These are phyloP conservation scores for zebrafish (Danio rerio) DNA, from an alignment of 2,113 vertebrate species.

Conservation along the genomic window DNA sequence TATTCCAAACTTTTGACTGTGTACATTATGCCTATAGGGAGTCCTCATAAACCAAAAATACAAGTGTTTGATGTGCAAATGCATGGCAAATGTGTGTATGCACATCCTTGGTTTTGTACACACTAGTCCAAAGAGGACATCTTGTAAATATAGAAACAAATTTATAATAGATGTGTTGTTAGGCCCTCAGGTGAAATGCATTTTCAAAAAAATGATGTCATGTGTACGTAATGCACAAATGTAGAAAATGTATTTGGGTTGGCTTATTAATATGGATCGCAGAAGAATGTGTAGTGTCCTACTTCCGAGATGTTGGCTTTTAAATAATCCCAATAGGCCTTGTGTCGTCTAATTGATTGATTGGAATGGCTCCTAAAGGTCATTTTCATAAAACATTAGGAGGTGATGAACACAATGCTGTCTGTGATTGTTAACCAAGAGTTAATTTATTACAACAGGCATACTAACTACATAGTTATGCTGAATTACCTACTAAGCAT, in stretches of 20 bases:
- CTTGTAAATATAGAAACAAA: slow-evolving; percentile 43
- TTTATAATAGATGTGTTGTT: slow-evolving; percentile 19
- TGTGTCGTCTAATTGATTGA: slow-evolving; percentile 76
- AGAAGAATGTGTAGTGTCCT: slow-evolving; percentile 79
- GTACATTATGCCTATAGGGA: too few species aligned
- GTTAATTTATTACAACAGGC: slow-evolving; percentile 66
- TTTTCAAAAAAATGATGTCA: slow-evolving; percentile 4
- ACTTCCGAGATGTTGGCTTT: slow-evolving; percentile 77
- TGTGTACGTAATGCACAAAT: slow-evolving; percentile 61
- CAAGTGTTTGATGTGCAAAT: too few species aligned
- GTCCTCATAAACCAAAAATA: too few species aligned
- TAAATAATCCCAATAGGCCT: slow-evolving; percentile 82
- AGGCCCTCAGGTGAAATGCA: slow-evolving; percentile 24
- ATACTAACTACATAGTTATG: slow-evolving; percentile 33
- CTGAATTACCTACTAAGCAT: slow-evolving; percentile 46
- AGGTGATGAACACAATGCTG: slow-evolving; percentile 75
- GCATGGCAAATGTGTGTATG: not conserved
- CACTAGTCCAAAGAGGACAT: slow-evolving; percentile 11
- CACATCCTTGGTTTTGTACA: not conserved
- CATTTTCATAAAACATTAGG: slow-evolving; percentile 80
- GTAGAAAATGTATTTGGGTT: slow-evolving; percentile 80
- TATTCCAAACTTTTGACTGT: too few species aligned
- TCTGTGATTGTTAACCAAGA: slow-evolving; percentile 70
- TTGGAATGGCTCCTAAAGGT: slow-evolving; percentile 80
- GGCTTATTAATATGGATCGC: slow-evolving; percentile 80